Evolutionary conservation across 2,113 vertebrate genomes (phyloP).

Genomic region (Sceloporus undulatus): DNA sequence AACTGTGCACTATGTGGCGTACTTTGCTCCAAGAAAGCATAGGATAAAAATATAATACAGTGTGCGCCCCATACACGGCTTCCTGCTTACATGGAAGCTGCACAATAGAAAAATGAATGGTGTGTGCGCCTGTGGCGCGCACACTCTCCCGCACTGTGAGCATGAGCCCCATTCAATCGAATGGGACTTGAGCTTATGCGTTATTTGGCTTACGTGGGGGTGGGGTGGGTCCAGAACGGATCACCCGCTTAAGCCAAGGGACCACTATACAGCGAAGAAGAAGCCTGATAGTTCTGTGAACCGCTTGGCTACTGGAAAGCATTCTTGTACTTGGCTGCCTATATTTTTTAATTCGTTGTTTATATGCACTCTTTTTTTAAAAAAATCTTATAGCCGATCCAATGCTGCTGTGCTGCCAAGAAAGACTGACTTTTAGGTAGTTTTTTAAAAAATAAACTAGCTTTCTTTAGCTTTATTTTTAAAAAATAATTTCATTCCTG

Average conservation of each 20-base stretch:
- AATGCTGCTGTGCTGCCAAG: not conserved
- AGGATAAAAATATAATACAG: not conserved
- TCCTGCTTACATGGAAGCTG: too few relatives aligned
- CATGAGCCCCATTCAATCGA: too few relatives aligned
- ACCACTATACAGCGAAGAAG: not conserved
- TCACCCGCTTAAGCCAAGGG: too few relatives aligned
- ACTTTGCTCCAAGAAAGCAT: not conserved
- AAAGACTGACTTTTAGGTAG: not conserved
- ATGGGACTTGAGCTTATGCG: too few relatives aligned
- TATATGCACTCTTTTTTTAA: too few relatives aligned
- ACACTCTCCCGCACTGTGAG: too few relatives aligned
- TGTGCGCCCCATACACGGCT: too few relatives aligned
- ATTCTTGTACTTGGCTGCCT: not conserved
- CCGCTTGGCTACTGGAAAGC: not conserved
- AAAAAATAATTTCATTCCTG: not conserved
- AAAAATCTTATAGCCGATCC: not conserved
- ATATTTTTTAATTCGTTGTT: not conserved
- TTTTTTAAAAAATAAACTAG: not conserved
- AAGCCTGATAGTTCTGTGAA: not conserved
- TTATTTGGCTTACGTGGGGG: too few relatives aligned
- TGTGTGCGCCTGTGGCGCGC: too few relatives aligned
- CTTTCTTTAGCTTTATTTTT: conserved; percentile 26
- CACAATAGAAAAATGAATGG: too few relatives aligned
- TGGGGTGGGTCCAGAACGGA: too few relatives aligned
- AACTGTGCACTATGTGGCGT: not conserved